A percentile compares a stretch with the other conserved stretches of the same genome.
Evolutionary conservation across 1,140 invertebrate species (phyloP).

Genomic region (Tribolium madens): DNA sequence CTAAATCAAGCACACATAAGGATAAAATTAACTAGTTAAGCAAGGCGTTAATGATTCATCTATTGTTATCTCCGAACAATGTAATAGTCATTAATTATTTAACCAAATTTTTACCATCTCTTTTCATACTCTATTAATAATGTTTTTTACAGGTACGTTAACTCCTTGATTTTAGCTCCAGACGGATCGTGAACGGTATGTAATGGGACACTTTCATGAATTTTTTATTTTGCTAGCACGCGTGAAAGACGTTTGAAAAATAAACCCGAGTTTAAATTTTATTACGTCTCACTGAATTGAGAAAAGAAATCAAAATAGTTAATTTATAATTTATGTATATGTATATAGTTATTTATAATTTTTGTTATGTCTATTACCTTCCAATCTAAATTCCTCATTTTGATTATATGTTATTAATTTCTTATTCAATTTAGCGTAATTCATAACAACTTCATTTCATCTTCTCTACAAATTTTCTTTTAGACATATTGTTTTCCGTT

Average conservation of each 20-base stretch:
- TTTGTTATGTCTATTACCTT: background rate
- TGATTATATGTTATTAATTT: conserved; percentile 1
- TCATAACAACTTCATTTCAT: conserved; percentile 9
- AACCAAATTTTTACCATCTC: background rate
- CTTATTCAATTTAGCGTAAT: background rate
- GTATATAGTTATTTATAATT: too few species aligned
- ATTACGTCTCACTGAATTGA: background rate
- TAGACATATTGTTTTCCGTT: background rate
- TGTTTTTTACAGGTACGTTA: conserved; percentile 18
- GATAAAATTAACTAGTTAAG: background rate
- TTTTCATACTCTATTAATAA: conserved; percentile 3
- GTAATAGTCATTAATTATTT: conserved; percentile 2
- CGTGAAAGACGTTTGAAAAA: conserved; percentile 14
- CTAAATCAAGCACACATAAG: conserved; percentile 23
- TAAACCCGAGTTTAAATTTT: conserved; percentile 9
- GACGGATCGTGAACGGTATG: conserved; percentile 32
- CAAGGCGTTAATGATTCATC: background rate
- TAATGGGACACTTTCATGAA: conserved; percentile 30
- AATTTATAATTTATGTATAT: too few species aligned
- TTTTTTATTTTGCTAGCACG: conserved; percentile 19
- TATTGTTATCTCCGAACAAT: background rate
- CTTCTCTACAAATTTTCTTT: background rate
- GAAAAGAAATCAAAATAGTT: background rate
- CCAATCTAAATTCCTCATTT: conserved; percentile 11
- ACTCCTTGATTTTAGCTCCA: conserved; percentile 11